Base-by-base conservation (phyloP, 2,888 invertebrate species). In the Ichneumoninae sp. region DNA sequence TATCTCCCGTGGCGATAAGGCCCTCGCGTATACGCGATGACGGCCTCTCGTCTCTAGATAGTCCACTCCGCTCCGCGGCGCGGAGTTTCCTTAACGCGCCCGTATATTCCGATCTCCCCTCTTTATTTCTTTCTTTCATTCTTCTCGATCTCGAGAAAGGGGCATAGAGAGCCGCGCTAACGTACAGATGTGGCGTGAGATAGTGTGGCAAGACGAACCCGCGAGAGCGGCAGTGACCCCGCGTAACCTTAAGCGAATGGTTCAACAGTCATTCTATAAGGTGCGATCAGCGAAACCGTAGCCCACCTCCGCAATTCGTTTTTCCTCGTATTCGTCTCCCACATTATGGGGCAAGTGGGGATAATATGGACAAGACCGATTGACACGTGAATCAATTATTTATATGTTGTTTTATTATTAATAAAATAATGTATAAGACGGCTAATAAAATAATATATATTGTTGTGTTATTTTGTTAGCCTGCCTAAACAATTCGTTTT, bases 161-260 rank as follows among this genome's bases (percentile, higher is more conserved):
- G 30, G 50, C 26, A 30, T 30, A 68, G 70, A 68, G 70, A 76
- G 65, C 65, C 66, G 65, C 52, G 74, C 74, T 78, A 77, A 86
- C 75, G 82, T 80, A 77, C 30, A 83, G 86, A 88, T 88, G 83
- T 86, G 72, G 86, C 86, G 84, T 86, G 83, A 86, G 86, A 85
- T 86, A 85, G 62, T 60, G 74, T 72, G 74, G 69, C 72, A 57
- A 40, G 74, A 57, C n/a, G 69, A 30, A 4, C 57, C 44, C 57
- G 50, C 16, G 47, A 52, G 65, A 81, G 84, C 79, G 86, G 86
- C 87, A 88, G 84, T 88, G 87, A 89, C 87, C 88, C 86, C 86
- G 71, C 77, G 84, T 87, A 83, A 89, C 87, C 88, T 86, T 87
- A 77, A 84, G 76, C 72, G 82, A 86, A 66, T 87, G 80, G 80